Evolutionary conservation across 1,140 invertebrate genomes (phyloP).

Genomic region (Drosophila aff.): DNA sequence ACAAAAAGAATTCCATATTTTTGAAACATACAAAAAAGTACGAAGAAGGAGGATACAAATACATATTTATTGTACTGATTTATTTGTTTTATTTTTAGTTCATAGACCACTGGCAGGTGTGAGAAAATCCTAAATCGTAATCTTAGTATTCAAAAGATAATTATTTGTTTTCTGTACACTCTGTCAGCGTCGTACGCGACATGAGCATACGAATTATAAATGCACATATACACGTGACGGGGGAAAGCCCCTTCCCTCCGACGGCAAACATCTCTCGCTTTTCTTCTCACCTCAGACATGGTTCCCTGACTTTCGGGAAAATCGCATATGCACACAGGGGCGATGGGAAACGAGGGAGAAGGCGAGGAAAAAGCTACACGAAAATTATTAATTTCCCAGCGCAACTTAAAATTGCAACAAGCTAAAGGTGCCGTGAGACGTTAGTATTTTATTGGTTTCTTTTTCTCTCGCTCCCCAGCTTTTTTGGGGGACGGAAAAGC

Average conservation of each 20-base stretch:
- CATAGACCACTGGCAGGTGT: background rate
- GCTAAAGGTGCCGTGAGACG: constrained; percentile 49
- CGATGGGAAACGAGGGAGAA: background rate
- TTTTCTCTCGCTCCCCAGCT: constrained; percentile 9
- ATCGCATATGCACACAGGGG: constrained; percentile 57
- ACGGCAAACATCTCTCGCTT: constrained; percentile 29
- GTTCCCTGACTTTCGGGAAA: constrained; percentile 54
- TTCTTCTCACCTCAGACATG: constrained; percentile 50
- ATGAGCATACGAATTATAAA: constrained; percentile 74
- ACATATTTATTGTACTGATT: too few relatives aligned
- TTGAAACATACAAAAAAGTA: background rate
- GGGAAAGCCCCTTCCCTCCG: constrained; percentile 11
- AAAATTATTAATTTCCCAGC: constrained; percentile 76
- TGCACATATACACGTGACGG: constrained; percentile 45
- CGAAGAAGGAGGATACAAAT: background rate
- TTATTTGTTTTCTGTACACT: constrained; percentile 16
- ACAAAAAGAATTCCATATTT: background rate
- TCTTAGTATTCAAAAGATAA: background rate
- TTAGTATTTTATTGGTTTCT: constrained; percentile 39
- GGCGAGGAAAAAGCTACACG: constrained; percentile 48
- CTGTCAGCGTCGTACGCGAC: constrained; percentile 46
- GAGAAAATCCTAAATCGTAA: background rate
- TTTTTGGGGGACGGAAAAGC: constrained; percentile 13
- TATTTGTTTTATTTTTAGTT: background rate
- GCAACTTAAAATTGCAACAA: constrained; percentile 77